These are phyloP conservation scores for Daphoenositta chrysoptera DNA, from an alignment of 2,113 vertebrate genomes.

Conservation along the genomic window DNA sequence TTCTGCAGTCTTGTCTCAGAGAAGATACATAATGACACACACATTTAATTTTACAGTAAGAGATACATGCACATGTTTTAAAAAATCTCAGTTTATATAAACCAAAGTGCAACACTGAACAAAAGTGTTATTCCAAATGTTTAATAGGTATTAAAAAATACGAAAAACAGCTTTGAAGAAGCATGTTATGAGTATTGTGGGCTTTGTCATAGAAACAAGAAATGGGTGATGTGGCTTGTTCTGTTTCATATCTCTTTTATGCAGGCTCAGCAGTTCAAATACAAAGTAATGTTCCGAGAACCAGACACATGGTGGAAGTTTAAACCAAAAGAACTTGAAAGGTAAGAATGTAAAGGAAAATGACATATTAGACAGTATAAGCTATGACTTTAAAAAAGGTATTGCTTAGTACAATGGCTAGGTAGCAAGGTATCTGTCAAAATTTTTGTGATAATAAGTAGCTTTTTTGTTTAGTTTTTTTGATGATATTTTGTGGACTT, in stretches of 20 bases:
- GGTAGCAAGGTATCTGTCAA: background rate
- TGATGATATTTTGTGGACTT: background rate
- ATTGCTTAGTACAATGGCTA: accelerated
- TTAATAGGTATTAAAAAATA: background rate
- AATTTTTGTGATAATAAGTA: background rate
- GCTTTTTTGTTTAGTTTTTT: background rate
- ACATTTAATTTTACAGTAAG: background rate
- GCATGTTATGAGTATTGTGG: background rate
- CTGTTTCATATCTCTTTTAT: conserved; percentile 8
- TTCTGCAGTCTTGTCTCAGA: background rate
- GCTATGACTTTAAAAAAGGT: background rate
- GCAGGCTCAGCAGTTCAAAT: conserved; percentile 88
- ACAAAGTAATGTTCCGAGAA: conserved; percentile 91
- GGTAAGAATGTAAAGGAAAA: conserved; percentile 72
- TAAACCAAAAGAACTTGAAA: conserved; percentile 92
- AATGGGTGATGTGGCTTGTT: conserved; percentile 3
- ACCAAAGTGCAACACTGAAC: background rate
- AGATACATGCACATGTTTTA: background rate
- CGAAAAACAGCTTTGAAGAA: background rate
- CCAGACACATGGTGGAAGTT: conserved; percentile 96
- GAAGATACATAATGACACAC: background rate
- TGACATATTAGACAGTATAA: background rate
- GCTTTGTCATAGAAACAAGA: background rate
- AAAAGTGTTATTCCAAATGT: background rate
- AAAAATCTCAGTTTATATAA: background rate